Conservation (phyloP, 1,140 invertebrate genomes). For the Cydia fagiglandana region DNA sequence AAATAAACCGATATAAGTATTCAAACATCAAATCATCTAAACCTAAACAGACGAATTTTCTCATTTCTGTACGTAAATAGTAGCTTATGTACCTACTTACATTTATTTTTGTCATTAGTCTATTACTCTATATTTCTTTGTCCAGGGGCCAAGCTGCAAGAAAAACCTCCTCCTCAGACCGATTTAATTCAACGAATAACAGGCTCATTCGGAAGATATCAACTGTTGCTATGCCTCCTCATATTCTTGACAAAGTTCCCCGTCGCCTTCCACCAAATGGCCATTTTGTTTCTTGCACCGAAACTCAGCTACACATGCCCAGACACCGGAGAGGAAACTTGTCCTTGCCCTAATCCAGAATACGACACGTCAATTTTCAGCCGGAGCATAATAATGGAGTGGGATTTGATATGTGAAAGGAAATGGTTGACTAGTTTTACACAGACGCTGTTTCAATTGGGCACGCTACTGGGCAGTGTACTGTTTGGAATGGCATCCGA, state of each 20-base stretch:
- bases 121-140: constrained; percentile 28
- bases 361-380: constrained; percentile 84
- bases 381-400: constrained; percentile 86
- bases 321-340: constrained; percentile 52
- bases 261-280: constrained; percentile 85
- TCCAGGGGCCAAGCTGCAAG: constrained; percentile 41
- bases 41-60: no score
- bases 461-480: constrained; percentile 70
- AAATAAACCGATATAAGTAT: no score
- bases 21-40: no score
- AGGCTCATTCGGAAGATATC: constrained; percentile 85
- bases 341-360: constrained; percentile 79
- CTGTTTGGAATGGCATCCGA: constrained; percentile 75
- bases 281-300: constrained; percentile 83
- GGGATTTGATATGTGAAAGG: constrained; percentile 85
- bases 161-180: constrained; percentile 36
- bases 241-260: constrained; percentile 85
- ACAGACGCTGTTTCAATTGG: constrained; percentile 80
- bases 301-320: constrained; percentile 76
- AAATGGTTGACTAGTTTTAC: constrained; percentile 83
- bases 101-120: no score
- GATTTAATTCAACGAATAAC: constrained; percentile 80
- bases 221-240: constrained; percentile 81
- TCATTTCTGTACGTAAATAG: no score
- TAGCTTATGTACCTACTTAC: no score